Percentiles rank a stretch among this genome's conserved stretches.
Evolutionary conservation across 2,113 vertebrate species (phyloP).

Genomic region (Cisticola juncidis): DNA sequence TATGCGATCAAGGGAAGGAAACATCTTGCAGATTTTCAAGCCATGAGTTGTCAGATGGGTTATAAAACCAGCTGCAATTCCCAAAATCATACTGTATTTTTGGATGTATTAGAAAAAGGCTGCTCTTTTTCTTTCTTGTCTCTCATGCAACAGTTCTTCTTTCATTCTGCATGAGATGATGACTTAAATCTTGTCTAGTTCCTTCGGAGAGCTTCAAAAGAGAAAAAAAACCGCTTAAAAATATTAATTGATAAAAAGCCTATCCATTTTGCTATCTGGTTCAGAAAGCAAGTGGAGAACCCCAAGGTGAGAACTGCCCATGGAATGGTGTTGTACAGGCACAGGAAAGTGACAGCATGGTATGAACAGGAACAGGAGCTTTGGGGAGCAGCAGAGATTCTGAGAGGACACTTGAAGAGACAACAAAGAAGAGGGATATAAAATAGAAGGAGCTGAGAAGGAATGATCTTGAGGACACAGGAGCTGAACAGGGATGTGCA

Average conservation of each 20-base stretch:
- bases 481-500: background rate
- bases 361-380: rapidly evolving
- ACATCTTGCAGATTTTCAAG: background rate
- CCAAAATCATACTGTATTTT: background rate
- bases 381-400: background rate
- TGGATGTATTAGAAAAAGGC: background rate
- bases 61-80: background rate
- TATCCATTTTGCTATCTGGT: background rate
- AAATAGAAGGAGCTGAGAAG: background rate
- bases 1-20: background rate
- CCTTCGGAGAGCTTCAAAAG: background rate
- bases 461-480: background rate
- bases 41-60: background rate
- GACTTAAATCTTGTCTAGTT: background rate
- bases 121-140: background rate
- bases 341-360: rapidly evolving
- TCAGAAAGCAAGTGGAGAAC: background rate
- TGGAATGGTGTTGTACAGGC: background rate
- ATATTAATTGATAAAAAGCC: background rate
- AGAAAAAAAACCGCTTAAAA: background rate
- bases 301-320: background rate
- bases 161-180: background rate
- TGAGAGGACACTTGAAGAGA: background rate
- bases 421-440: background rate
- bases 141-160: background rate